These are phyloP conservation scores for Pseudococcus viburni DNA, from an alignment of 2,888 invertebrate genomes.

Conservation along the genomic window DNA sequence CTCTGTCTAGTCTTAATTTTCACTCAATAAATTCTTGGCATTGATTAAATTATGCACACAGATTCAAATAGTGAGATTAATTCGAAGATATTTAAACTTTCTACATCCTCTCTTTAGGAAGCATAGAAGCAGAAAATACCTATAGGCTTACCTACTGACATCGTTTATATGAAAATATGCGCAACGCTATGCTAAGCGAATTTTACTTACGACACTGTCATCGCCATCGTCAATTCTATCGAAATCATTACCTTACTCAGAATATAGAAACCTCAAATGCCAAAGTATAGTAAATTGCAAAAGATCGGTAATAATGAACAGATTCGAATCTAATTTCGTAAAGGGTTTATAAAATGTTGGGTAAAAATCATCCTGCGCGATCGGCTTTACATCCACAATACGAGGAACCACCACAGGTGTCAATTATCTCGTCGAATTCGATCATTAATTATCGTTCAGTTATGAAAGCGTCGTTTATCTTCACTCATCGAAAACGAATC, in stretches of 20 bases:
- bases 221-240: not conserved
- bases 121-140: too few relatives aligned
- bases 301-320: not conserved
- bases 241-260: not conserved
- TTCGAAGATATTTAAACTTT: too few relatives aligned
- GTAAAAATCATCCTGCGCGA: conserved; percentile 13
- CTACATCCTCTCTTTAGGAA: too few relatives aligned
- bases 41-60: too few relatives aligned
- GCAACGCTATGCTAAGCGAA: not conserved
- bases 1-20: too few relatives aligned
- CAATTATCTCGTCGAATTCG: not conserved
- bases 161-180: not conserved
- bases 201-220: not conserved
- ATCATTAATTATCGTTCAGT: conserved; percentile 3
- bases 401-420: conserved; percentile 10
- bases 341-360: not conserved
- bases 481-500: not conserved
- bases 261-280: conserved; percentile 31
- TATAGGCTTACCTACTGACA: too few relatives aligned
- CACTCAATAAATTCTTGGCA: too few relatives aligned
- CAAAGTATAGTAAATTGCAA: conserved; percentile 5
- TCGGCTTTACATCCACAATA: not conserved
- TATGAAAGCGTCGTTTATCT: not conserved
- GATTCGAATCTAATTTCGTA: conserved; percentile 13
- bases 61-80: too few relatives aligned